Conservation (phyloP, 1,140 invertebrate species). For the Achroia grisella region DNA sequence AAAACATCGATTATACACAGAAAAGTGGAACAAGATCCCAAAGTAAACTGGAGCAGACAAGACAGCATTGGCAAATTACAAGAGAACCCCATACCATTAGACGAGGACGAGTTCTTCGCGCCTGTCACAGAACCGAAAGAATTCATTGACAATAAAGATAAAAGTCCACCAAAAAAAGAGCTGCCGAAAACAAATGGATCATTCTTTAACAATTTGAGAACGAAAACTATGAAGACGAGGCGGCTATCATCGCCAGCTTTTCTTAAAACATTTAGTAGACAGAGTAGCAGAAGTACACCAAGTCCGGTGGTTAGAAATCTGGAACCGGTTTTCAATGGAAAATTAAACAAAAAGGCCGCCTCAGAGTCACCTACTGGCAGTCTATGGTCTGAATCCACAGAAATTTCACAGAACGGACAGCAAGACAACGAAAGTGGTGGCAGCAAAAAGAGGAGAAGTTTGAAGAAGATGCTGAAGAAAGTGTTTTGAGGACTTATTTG, state of each 20-base stretch:
- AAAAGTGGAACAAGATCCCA: slow-evolving; percentile 28
- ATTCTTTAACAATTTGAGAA: slow-evolving; percentile 64
- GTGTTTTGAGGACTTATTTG: slow-evolving; percentile 74
- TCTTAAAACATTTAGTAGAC: slow-evolving; percentile 76
- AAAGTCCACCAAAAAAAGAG: slow-evolving; percentile 39
- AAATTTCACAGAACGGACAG: slow-evolving; percentile 63
- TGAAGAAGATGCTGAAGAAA: slow-evolving; percentile 79
- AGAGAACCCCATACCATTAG: slow-evolving; percentile 59
- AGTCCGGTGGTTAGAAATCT: slow-evolving; percentile 40
- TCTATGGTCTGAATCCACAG: slow-evolving; percentile 72
- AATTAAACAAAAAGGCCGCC: slow-evolving; percentile 47
- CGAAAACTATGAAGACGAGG: slow-evolving; percentile 62
- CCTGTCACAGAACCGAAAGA: slow-evolving; percentile 61
- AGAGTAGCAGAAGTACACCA: slow-evolving; percentile 55
- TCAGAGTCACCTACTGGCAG: slow-evolving; percentile 61
- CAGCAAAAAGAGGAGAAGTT: slow-evolving; percentile 72
- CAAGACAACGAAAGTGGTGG: slow-evolving; percentile 37
- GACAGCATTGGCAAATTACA: slow-evolving; percentile 50
- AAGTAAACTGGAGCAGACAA: slow-evolving; percentile 24
- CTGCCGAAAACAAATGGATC: slow-evolving; percentile 65
- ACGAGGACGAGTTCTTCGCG: slow-evolving; percentile 62
- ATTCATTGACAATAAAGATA: slow-evolving; percentile 35
- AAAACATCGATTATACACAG: slow-evolving; percentile 56
- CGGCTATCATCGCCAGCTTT: slow-evolving; percentile 78
- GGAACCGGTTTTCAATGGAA: slow-evolving; percentile 57